phyloP scores from a whole-genome alignment of 2,113 vertebrate species.

The Dipodomys ordii region DNA sequence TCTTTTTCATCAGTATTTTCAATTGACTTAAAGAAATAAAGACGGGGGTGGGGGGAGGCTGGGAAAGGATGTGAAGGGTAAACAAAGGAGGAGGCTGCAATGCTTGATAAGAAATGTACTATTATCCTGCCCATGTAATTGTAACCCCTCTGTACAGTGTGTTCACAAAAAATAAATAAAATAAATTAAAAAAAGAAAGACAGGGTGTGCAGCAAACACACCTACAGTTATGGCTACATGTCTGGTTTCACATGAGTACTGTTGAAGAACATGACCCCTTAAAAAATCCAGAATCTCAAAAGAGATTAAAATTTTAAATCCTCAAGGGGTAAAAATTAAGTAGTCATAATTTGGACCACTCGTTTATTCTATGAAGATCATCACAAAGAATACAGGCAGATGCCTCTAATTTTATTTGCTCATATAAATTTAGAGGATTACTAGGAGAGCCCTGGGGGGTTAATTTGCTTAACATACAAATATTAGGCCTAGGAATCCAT shows the following conservation, averaged over 20 bases:
- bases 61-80: too few species aligned
- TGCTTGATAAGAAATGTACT: too few species aligned
- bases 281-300: background rate
- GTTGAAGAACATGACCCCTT: background rate
- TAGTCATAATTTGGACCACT: slow-evolving; percentile 17
- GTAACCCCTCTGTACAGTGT: too few species aligned
- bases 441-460: background rate
- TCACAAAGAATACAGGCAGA: slow-evolving; percentile 18
- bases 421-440: background rate
- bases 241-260: background rate
- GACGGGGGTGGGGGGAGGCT: too few species aligned
- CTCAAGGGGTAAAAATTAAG: slow-evolving; percentile 27
- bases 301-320: slow-evolving; percentile 24
- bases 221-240: background rate
- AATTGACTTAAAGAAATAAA: slow-evolving; percentile 18
- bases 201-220: background rate
- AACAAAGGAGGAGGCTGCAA: too few species aligned
- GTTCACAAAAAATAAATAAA: too few species aligned
- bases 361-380: background rate
- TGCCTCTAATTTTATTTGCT: background rate
- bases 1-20: slow-evolving; percentile 24
- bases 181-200: background rate
- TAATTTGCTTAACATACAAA: background rate
- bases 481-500: background rate
- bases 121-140: too few species aligned